These are phyloP conservation scores for Cantharis flavilabris DNA, from an alignment of 2,888 invertebrate species.

Conservation along the genomic window DNA sequence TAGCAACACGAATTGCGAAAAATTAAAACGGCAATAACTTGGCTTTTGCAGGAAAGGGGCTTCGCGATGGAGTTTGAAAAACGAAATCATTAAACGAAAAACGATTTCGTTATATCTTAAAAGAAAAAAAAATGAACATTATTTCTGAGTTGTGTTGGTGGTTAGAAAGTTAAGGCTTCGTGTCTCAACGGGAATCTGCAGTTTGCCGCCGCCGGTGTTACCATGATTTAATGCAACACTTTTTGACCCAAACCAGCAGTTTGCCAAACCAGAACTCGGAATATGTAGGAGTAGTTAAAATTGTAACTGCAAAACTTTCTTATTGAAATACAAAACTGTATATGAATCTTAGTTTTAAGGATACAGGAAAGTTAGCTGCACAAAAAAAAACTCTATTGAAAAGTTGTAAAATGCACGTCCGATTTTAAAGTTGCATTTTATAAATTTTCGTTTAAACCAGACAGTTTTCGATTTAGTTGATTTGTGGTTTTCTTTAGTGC, in stretches of 20 bases:
- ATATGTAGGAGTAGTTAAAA: constrained; percentile 9
- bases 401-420: constrained; percentile 18
- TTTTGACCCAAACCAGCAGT: constrained; percentile 14
- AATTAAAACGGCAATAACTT: not conserved
- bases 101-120: not conserved
- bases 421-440: not conserved
- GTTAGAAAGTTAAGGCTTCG: constrained; percentile 6
- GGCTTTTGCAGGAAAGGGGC: not conserved
- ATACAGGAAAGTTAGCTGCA: constrained; percentile 12
- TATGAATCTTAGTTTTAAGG: not conserved
- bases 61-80: not conserved
- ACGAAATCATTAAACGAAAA: not conserved
- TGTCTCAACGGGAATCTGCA: constrained; percentile 9
- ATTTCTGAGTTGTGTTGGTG: constrained; percentile 10
- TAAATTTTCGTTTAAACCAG: not conserved
- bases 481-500: not conserved
- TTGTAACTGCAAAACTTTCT: constrained; percentile 21
- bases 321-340: constrained; percentile 24
- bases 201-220: constrained; percentile 21
- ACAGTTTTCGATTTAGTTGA: not conserved
- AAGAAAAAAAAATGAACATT: constrained; percentile 4
- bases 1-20: not conserved
- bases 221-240: constrained; percentile 26
- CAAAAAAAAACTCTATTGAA: constrained; percentile 27
- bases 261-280: constrained; percentile 12